Evolutionary conservation across 2,113 vertebrate species (phyloP).

Genomic region (Noctilio leporinus): DNA sequence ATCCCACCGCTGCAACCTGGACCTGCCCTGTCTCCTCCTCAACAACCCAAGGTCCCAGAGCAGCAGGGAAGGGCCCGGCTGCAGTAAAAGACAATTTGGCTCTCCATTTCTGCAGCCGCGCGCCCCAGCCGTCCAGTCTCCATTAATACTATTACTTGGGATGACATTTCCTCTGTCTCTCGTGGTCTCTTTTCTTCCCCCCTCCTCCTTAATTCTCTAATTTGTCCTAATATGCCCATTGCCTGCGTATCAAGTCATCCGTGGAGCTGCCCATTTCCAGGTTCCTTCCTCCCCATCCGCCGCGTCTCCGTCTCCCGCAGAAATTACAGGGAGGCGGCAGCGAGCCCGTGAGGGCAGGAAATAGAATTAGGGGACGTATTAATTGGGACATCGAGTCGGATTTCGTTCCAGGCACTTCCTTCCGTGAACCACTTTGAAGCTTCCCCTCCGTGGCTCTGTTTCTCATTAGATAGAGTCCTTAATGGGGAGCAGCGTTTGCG

Average conservation of each 20-base stretch:
- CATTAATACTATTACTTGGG: slow-evolving; percentile 85
- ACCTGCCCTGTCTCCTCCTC: background rate
- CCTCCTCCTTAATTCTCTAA: slow-evolving; percentile 83
- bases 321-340: slow-evolving; percentile 85
- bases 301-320: slow-evolving; percentile 78
- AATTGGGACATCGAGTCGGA: slow-evolving; percentile 89
- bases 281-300: slow-evolving; percentile 84
- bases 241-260: slow-evolving; percentile 85
- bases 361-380: slow-evolving; percentile 89
- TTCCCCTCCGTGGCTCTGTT: slow-evolving; percentile 83
- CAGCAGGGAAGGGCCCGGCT: background rate
- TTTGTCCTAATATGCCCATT: slow-evolving; percentile 85
- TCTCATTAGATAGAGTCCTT: slow-evolving; percentile 86
- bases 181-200: slow-evolving; percentile 77
- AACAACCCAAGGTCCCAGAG: background rate
- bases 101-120: slow-evolving; percentile 61
- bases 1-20: background rate
- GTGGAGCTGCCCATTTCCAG: slow-evolving; percentile 82
- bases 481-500: slow-evolving; percentile 85
- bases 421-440: slow-evolving; percentile 86
- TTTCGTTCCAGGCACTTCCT: slow-evolving; percentile 88
- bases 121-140: slow-evolving; percentile 75
- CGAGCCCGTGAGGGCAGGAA: slow-evolving; percentile 84
- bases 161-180: slow-evolving; percentile 86
- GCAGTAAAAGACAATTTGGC: slow-evolving; percentile 64